A percentile compares a stretch with the other conserved stretches of the same genome.
phyloP scores from a whole-genome alignment of 2,113 vertebrate genomes.

The Ctenodactylus gundi region DNA sequence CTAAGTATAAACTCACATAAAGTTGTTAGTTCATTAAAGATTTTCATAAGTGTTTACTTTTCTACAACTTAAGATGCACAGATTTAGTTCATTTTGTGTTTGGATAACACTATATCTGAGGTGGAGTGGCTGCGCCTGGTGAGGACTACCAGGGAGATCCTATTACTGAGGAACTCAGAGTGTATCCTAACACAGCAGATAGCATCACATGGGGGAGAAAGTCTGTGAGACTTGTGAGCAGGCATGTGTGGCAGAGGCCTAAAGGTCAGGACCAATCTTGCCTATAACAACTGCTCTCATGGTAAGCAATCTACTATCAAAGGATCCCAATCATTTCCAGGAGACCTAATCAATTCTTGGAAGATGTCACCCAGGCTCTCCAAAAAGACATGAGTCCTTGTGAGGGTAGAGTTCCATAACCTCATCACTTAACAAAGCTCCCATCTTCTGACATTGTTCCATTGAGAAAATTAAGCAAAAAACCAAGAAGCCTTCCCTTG shows the following conservation, averaged over 20 bases:
- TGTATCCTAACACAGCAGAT: neutral
- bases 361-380: neutral
- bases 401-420: neutral
- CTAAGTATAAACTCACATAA: neutral
- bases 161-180: too few species aligned
- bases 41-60: neutral
- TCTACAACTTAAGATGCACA: neutral
- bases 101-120: neutral
- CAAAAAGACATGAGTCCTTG: neutral
- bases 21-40: neutral
- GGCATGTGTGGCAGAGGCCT: neutral
- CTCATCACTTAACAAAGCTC: neutral
- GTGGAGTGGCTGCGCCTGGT: neutral
- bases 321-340: neutral
- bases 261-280: neutral
- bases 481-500: neutral
- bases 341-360: neutral
- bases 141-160: too few species aligned
- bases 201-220: neutral
- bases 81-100: neutral
- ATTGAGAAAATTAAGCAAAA: neutral
- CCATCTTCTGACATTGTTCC: neutral
- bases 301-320: neutral
- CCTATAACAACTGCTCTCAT: neutral
- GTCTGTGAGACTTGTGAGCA: neutral